Evolutionary conservation across 2,113 vertebrate species (phyloP), one percentile per base, ranked within the genome.

Genomic region (Acinonyx jubatus): DNA sequence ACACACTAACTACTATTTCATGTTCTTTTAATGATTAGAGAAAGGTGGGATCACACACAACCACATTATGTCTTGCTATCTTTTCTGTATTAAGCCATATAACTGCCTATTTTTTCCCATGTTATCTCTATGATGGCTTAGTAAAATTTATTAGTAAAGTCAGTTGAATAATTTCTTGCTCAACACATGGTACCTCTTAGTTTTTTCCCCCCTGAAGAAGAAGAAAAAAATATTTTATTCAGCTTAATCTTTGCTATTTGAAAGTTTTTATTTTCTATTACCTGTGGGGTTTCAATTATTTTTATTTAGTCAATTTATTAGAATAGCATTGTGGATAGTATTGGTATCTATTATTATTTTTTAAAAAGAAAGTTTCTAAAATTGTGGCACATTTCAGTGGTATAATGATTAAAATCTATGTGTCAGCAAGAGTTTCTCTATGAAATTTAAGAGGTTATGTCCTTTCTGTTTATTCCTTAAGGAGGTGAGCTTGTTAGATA

Each of bases 201-300:
- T 27, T 66, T 78, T 50, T 90, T 27, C 9, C 10, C 73, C 23
- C 25, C 21, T 41, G 45, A 73, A 87, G 52, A 96, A 78, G 21
- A 74, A 79, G 9, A 71, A 66, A 74, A 74, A 48, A 33, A 5
- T 41, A 33, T 57, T 38, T 89, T 81, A 89, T 96, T 1, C 2
- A 97, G 45, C 1, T 31, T 95, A 45, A 55, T 97, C 19, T 45
- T 1, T 23, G 3, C 93, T 94, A 93, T 38, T 95, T 97, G 79
- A 45, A 93, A 85, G 19, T 55, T 98, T 97, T 96, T n/a, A 80
- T 96, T 98, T 98, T 94, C 84, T 97, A 0, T 96, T 97, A 73
- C 84, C 36, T 96, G 10, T 95, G 11, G 23, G 15, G 31, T 92
- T 96, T 84, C 85, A 71, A 9, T 4, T 94, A 33, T 84, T 96